Base-by-base conservation (phyloP, 1,140 invertebrate species). In the Drosophila pseudoobscura region DNA sequence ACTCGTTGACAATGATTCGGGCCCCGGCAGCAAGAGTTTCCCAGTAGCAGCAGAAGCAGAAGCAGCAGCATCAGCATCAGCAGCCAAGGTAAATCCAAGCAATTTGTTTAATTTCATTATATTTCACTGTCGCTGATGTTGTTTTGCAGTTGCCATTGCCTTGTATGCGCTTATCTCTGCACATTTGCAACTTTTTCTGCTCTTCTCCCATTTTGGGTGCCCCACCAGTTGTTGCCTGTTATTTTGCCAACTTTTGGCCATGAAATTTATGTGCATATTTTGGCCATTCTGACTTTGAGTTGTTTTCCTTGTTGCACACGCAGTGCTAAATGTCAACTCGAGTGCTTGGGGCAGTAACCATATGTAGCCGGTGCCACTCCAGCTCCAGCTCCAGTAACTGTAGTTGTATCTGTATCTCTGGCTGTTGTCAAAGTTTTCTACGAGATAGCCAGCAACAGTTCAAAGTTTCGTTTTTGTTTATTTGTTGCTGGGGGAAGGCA, bases 211-310 rank as follows among this genome's bases (percentile, higher is more conserved):
- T 41, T 20, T 39, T 17, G 6, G 6, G 26, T 29, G 29, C 29
- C 29, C 29, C 29, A 3, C 50, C 50, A 35, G 49, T 64, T 60
- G 20, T 77, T 73, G 52, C 11, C 44, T 61, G 39, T 50, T 70
- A 44, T 75, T 69, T 56, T 56, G 52, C 4, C 29, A 49, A 63
- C 29, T 50, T 56, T 29, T 35, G 49, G 51, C 58, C 46, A 59
- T 74, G 49, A 77, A 84, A 84, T 87, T 84, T 84, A 84, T 84
- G 80, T 85, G 82, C 80, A 84, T 84, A 84, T 84, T 80, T 84
- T 80, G 63, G 49, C 62, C 54, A 76, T 80, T 74, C 72, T 85
- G 62, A 83, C 75, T 73, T 71, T 69, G 58, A 78, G 69, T 74
- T 83, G 69, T 74, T 64, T 70, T 68, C 26, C 69, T 74, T 74